These are phyloP conservation scores for Allygus modestus DNA, from an alignment of 2,888 invertebrate genomes.

Conservation along the genomic window DNA sequence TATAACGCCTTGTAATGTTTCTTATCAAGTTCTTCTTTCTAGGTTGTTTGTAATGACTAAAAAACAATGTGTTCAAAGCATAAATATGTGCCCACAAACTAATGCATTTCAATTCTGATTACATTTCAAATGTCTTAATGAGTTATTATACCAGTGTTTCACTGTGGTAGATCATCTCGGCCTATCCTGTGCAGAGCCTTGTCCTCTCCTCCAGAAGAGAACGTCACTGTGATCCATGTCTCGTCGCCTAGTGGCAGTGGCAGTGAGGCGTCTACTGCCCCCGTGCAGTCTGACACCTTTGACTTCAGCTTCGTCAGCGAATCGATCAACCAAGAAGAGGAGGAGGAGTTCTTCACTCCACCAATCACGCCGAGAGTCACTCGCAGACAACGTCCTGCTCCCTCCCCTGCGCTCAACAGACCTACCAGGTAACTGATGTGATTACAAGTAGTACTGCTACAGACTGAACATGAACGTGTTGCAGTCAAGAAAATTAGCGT, in stretches of 20 bases:
- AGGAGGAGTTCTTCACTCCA: slow-evolving; percentile 68
- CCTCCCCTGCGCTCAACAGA: slow-evolving; percentile 17
- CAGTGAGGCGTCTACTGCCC: background rate
- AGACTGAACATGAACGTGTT: background rate
- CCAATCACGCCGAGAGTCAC: slow-evolving; percentile 64
- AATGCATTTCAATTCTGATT: too few species aligned
- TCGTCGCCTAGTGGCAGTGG: slow-evolving; percentile 57
- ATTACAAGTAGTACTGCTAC: background rate
- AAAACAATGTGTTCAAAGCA: too few species aligned
- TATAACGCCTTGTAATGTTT: too few species aligned
- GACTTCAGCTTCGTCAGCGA: slow-evolving; percentile 68
- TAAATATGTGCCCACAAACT: too few species aligned
- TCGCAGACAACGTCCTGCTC: slow-evolving; percentile 6
- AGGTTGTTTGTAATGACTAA: too few species aligned
- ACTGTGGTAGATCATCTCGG: slow-evolving; percentile 16
- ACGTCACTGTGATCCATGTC: slow-evolving; percentile 71
- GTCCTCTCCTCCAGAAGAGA: slow-evolving; percentile 62
- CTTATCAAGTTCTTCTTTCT: too few species aligned
- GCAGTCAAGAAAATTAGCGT: too few species aligned
- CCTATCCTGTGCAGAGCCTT: slow-evolving; percentile 20
- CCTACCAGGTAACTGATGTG: slow-evolving; percentile 39
- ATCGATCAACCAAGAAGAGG: slow-evolving; percentile 65
- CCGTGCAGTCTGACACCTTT: slow-evolving; percentile 64
- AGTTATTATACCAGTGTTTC: too few species aligned
- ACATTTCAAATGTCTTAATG: background rate